Evolutionary conservation across 1,140 invertebrate genomes (phyloP), one percentile per base, ranked within the genome.

Genomic region (Diabrotica virgifera): DNA sequence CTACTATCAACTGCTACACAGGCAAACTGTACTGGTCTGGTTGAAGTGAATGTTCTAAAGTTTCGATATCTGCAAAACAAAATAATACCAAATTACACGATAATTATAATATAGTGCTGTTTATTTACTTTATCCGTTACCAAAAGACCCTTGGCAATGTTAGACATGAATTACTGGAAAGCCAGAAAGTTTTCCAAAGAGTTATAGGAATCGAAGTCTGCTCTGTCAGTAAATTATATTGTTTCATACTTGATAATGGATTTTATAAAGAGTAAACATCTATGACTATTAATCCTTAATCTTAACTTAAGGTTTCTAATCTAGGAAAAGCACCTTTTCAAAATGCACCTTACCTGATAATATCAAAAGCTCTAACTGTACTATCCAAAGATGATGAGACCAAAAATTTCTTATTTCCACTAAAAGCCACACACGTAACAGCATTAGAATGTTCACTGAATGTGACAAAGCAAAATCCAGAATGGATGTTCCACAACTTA

Each of bases 401-500:
- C 2, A 99, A 83, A 70, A 95, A 96, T 81, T 95, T 96, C 63
- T 96, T 91, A 79, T 91, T 96, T 10, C 89, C 87, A 75, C 91
- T 95, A 77, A 98, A 98, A 50, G 86, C 80, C 0, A 98, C 84
- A 10, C 85, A 89, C 0, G 90, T 90, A 2, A 99, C 85, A 0
- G 88, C 83, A 5, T 90, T 90, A 0, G 87, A 87, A 78, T 99
- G 97, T 70, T 98, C 95, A 61, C 80, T 85, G 77, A 99, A 99
- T 0, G 96, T 99, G 0, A 97, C 90, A 76, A 95, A 93, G 81
- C 96, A 98, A 80, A 98, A 98, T 0, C 95, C 94, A 66, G 86
- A 90, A 40, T 83, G 82, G 0, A 90, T 89, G 74, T 96, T 97
- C 97, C 97, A 99, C 8, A 99, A 79, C 81, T 98, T 98, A 0